Conservation (phyloP, 2,797 vertebrate genomes). For the Anisognathus igniventris region DNA sequence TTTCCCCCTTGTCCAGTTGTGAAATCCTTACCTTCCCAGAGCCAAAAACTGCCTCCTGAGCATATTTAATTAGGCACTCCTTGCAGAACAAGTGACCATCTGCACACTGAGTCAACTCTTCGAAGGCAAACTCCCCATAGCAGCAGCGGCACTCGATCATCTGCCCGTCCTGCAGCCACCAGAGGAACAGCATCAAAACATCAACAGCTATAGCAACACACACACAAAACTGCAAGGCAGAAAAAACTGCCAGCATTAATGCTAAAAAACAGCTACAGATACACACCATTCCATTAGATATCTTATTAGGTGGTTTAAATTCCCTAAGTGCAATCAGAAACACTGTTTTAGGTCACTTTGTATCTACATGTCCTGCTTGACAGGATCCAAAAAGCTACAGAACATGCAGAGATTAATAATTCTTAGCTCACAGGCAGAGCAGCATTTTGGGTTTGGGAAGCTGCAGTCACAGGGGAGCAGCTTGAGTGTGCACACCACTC, state of each 20-base stretch:
- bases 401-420: background rate
- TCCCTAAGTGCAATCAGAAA: background rate
- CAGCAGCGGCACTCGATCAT: conserved; percentile 97
- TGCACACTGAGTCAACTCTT: conserved; percentile 94
- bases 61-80: conserved; percentile 96
- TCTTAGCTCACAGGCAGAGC: background rate
- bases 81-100: conserved; percentile 98
- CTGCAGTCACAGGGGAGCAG: background rate
- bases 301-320: background rate
- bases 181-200: background rate
- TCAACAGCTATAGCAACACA: background rate
- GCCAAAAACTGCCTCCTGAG: conserved; percentile 96
- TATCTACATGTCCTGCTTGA: background rate
- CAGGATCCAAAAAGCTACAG: background rate
- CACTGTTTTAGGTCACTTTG: background rate
- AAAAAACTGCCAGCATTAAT: background rate
- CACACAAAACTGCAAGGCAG: background rate
- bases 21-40: conserved; percentile 85
- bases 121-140: conserved; percentile 93
- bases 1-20: background rate
- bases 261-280: background rate
- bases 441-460: background rate
- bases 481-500: background rate
- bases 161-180: conserved; percentile 86
- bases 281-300: background rate